Base-by-base conservation (phyloP, 1,140 invertebrate genomes). In the Alviniconcha marisindica region DNA sequence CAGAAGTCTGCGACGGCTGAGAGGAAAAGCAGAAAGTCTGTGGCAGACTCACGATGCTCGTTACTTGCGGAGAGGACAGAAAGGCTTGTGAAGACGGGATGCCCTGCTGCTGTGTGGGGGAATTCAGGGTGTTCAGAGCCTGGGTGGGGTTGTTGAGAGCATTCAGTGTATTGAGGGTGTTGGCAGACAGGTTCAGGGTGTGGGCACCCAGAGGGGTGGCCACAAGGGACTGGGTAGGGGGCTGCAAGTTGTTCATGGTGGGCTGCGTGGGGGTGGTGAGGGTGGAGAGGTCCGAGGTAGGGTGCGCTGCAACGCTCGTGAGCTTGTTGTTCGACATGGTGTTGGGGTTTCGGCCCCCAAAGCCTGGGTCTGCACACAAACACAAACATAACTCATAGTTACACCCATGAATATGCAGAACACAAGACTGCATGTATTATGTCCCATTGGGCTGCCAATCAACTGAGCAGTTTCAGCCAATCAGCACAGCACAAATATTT, bases 21-120 rank as follows among this genome's bases (percentile, higher is more conserved):
- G 77, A 73, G 36, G 82, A 38, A 44, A 86, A 86, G 56, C 85
- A 86, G 78, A 83, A 86, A 48, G 56, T 81, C 78, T 83, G 82
- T 48, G 85, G 85, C 24, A 86, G 48, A 51, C 76, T 83, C 33
- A 83, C 85, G 12, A 82, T 82, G 40, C 74, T 56, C 12, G 79
- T 31, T 36, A 77, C 28, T 31, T 44, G 54, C 40, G 40, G 78
- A 36, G 76, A 73, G n/a, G 66, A 69, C 31, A 85, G 60, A 21
- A 85, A 31, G 33, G 69, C 44, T 24, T 56, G 69, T 36, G 69
- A 33, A 0, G 63, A 42, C n/a, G 44, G 54, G 82, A 54, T 74
- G 28, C 44, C 44, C n/a, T n/a, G n/a, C n/a, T 76, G 31, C 40
- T 69, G 42, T 10, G 74, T 63, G 24, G 77, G 74, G 7, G 81